Evolutionary conservation across 2,888 invertebrate species (phyloP).

Genomic region (Sylvicola fuscatus): DNA sequence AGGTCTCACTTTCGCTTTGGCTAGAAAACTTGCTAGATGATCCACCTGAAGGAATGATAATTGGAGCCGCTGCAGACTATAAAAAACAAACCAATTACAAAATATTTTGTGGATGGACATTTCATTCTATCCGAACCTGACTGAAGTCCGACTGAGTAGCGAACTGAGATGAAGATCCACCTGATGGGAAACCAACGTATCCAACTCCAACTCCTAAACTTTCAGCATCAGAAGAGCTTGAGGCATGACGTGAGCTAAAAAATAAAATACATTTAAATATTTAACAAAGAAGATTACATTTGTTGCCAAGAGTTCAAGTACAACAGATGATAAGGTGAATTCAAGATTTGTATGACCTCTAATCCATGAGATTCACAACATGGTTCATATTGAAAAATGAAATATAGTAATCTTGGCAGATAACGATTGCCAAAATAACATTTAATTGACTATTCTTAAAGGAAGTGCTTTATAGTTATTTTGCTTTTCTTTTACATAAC

Average conservation of each 20-base stretch:
- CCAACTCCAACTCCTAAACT: slow-evolving; percentile 6
- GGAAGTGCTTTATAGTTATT: too few relatives aligned
- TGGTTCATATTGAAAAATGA: too few relatives aligned
- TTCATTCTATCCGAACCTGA: background rate
- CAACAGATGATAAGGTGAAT: too few relatives aligned
- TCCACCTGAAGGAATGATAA: slow-evolving; percentile 6
- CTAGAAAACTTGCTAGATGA: slow-evolving; percentile 4
- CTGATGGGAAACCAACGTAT: slow-evolving; percentile 6
- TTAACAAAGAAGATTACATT: too few relatives aligned
- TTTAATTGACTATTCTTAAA: too few relatives aligned
- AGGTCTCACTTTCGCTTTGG: background rate
- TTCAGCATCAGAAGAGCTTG: slow-evolving; percentile 3
- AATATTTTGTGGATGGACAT: background rate
- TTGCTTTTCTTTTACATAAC: too few relatives aligned
- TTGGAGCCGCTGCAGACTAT: slow-evolving; percentile 9
- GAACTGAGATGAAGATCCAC: slow-evolving; percentile 2
- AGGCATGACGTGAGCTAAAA: slow-evolving; percentile 3
- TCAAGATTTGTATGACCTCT: too few relatives aligned
- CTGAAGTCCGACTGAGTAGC: slow-evolving; percentile 1
- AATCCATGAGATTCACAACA: too few relatives aligned
- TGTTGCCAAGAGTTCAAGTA: too few relatives aligned
- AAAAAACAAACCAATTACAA: too few relatives aligned
- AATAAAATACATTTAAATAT: background rate
- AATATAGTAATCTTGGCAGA: too few relatives aligned
- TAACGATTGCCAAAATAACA: too few relatives aligned